Evolutionary conservation across 2,888 invertebrate genomes (phyloP).

Genomic region (Nebria salina): DNA sequence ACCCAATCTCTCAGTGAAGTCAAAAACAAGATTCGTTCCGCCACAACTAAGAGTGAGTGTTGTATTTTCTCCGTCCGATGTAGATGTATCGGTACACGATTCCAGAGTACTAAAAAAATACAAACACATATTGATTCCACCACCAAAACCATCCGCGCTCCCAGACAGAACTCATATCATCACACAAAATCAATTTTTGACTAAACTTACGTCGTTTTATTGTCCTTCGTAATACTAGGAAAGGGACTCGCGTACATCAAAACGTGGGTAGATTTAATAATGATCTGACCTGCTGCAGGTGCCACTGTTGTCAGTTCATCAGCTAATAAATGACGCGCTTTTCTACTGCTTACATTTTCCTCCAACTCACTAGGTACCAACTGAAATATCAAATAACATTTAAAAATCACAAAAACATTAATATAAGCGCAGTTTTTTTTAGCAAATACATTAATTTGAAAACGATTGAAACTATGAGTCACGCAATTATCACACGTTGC

Average conservation of each 20-base stretch:
- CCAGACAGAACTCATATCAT: no score
- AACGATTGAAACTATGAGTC: no score
- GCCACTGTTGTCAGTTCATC: slow-evolving; percentile 27
- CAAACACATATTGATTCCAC: no score
- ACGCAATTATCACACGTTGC: no score
- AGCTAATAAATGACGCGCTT: slow-evolving; percentile 52
- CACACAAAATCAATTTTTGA: neutral
- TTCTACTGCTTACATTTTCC: slow-evolving; percentile 53
- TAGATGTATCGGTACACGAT: neutral
- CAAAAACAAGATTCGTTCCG: slow-evolving; percentile 22
- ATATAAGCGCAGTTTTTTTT: no score
- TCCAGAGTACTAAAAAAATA: neutral
- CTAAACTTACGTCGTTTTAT: slow-evolving; percentile 36
- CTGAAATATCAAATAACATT: slow-evolving; percentile 18
- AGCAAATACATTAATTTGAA: no score
- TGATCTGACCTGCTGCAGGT: neutral
- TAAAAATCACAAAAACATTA: slow-evolving; percentile 4
- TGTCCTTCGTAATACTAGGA: neutral
- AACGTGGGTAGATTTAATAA: slow-evolving; percentile 23
- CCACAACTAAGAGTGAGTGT: slow-evolving; percentile 4
- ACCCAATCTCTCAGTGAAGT: slow-evolving; percentile 37
- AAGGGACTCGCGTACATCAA: slow-evolving; percentile 34
- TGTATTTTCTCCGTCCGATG: neutral
- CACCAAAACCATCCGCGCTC: no score
- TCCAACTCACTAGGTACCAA: slow-evolving; percentile 49